A percentile compares a stretch with the other conserved stretches of the same genome.
Evolutionary conservation across 2,113 vertebrate species (phyloP).

Genomic region (Clarias macrocephalus): DNA sequence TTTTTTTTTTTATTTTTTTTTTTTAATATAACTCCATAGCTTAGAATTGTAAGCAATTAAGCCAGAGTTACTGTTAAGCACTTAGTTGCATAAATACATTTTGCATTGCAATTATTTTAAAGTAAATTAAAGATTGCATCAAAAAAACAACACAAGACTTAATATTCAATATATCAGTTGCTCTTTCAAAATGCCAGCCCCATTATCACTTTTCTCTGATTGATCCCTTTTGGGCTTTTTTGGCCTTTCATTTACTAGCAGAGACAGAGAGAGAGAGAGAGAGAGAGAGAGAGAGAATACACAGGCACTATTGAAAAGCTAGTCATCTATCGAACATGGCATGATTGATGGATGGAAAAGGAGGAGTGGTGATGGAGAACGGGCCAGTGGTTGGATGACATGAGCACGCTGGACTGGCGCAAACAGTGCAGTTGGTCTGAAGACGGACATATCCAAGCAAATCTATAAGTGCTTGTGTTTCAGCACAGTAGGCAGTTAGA

Average conservation of each 20-base stretch:
- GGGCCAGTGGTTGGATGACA: conserved; percentile 45
- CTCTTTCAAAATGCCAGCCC: conserved; percentile 51
- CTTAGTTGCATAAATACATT: not conserved
- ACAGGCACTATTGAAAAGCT: conserved; percentile 16
- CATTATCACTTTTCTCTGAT: conserved; percentile 48
- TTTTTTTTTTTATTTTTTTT: conserved; percentile 54
- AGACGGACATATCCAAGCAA: conserved; percentile 70
- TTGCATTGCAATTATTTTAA: conserved; percentile 3
- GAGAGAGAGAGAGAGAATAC: not conserved
- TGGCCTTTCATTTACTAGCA: conserved; percentile 56
- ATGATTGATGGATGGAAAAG: conserved; percentile 68
- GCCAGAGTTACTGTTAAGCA: not conserved
- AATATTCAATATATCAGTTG: conserved; percentile 44
- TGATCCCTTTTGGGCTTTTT: conserved; percentile 61
- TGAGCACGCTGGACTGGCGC: conserved; percentile 45
- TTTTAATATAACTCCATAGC: conserved; percentile 65
- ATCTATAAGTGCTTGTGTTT: conserved; percentile 70
- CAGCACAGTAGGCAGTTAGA: conserved; percentile 60
- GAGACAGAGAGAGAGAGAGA: not conserved
- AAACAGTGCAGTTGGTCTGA: conserved; percentile 35
- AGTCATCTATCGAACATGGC: conserved; percentile 62
- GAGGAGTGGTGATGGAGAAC: conserved; percentile 60
- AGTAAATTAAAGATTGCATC: conserved; percentile 27
- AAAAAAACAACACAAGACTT: conserved; percentile 37
- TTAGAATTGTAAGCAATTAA: conserved; percentile 57